Conservation (phyloP, 2,113 vertebrate genomes). For the Pelecanus crispus region DNA sequence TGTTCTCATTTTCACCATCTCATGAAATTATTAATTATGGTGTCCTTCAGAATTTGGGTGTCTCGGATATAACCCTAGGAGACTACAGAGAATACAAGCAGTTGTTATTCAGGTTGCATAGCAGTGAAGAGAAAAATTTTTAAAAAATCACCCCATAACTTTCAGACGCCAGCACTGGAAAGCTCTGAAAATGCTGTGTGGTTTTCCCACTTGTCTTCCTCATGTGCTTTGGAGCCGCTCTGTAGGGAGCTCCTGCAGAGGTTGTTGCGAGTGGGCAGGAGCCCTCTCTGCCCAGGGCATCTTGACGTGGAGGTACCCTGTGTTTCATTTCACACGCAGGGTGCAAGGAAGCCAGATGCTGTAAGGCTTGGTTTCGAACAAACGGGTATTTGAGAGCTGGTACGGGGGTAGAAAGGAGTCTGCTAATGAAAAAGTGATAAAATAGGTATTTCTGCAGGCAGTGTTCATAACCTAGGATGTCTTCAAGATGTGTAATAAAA, state of each 20-base stretch:
- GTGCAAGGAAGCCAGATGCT: neutral
- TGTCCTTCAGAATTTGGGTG: neutral
- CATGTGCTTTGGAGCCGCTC: rapidly evolving
- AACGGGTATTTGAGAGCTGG: neutral
- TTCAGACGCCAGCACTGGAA: neutral
- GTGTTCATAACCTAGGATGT: neutral
- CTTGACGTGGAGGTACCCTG: neutral
- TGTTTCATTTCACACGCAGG: neutral
- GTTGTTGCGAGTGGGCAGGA: neutral
- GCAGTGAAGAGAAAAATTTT: neutral
- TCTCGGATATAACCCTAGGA: neutral
- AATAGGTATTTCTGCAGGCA: neutral
- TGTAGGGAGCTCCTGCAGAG: neutral
- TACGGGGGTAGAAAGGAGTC: neutral
- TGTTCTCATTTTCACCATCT: neutral
- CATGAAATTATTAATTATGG: neutral
- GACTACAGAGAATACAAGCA: neutral
- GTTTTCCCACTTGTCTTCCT: neutral
- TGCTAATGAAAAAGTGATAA: neutral
- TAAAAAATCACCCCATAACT: neutral
- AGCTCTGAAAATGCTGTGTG: neutral
- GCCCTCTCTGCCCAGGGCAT: neutral
- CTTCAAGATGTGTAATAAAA: neutral
- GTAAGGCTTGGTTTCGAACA: neutral
- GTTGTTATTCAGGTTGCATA: neutral